Percentiles rank a stretch among this genome's conserved stretches.
Evolutionary conservation across 2,797 vertebrate genomes (phyloP).

Genomic region (Dicrostonyx torquatus): DNA sequence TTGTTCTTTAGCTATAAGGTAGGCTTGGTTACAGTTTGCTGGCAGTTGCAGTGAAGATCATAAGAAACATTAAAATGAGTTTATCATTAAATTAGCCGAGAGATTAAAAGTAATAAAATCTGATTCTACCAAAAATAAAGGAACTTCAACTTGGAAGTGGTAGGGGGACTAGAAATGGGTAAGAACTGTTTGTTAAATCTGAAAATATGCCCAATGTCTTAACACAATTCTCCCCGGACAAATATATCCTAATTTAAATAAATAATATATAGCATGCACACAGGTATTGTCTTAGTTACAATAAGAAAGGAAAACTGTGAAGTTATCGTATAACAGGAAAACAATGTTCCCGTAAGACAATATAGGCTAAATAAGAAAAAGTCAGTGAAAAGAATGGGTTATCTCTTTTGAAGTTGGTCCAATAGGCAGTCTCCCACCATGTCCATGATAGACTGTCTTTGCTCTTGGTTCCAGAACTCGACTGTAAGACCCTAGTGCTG

Average conservation of each 20-base stretch:
- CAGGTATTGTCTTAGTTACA: neutral
- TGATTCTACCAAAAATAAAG: conserved; percentile 22
- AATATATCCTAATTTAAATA: neutral
- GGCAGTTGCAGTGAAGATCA: neutral
- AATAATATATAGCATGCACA: neutral
- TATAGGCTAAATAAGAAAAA: neutral
- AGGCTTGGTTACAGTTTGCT: neutral
- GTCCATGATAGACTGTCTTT: neutral
- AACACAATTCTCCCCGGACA: neutral
- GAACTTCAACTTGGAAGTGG: neutral
- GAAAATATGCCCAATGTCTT: neutral
- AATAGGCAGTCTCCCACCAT: neutral
- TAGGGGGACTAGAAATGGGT: neutral
- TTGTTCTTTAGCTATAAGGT: neutral
- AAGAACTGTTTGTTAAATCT: conserved; percentile 10
- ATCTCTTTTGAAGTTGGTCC: neutral
- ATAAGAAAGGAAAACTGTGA: neutral
- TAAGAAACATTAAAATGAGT: neutral
- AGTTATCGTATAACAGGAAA: neutral
- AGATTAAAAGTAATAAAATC: conserved; percentile 31
- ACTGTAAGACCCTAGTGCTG: neutral
- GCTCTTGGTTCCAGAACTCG: neutral
- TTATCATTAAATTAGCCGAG: conserved; percentile 47
- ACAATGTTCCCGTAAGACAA: neutral
- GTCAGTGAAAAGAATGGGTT: neutral